These are phyloP conservation scores for Simalia tracyae DNA, from an alignment of 2,797 vertebrate species.

Conservation along the genomic window DNA sequence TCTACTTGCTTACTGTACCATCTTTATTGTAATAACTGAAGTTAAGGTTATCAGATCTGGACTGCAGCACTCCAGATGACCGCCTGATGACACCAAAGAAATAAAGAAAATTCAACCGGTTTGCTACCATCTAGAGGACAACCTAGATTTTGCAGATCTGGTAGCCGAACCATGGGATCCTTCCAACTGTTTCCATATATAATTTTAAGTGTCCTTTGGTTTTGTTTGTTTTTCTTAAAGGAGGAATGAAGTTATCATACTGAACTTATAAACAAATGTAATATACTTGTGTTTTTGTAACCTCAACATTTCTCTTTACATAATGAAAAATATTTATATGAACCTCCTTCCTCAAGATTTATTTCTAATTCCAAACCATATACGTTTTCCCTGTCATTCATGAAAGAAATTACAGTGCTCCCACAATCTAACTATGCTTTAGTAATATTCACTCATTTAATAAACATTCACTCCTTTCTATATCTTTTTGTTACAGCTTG, in stretches of 20 bases:
- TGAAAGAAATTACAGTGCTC: neutral
- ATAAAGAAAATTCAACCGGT: neutral
- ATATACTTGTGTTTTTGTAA: neutral
- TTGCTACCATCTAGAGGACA: neutral
- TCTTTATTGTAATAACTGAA: neutral
- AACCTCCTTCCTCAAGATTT: neutral
- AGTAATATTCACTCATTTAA: neutral
- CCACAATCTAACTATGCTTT: neutral
- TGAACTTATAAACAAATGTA: neutral
- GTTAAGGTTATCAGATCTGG: neutral
- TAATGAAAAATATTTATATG: neutral
- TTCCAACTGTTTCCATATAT: neutral
- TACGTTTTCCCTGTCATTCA: neutral
- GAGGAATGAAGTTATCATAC: neutral
- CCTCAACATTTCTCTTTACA: neutral
- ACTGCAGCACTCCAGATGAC: neutral
- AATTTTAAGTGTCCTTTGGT: neutral
- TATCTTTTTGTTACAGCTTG: neutral
- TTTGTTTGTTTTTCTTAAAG: neutral
- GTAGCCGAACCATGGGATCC: neutral
- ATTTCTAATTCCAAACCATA: neutral
- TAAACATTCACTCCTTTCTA: neutral
- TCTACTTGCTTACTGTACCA: neutral
- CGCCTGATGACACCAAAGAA: neutral
- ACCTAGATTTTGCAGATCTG: neutral